Percentiles rank a stretch among this genome's conserved stretches.
Conservation (phyloP, 2,888 invertebrate species). For the Anarsia innoxiella region DNA sequence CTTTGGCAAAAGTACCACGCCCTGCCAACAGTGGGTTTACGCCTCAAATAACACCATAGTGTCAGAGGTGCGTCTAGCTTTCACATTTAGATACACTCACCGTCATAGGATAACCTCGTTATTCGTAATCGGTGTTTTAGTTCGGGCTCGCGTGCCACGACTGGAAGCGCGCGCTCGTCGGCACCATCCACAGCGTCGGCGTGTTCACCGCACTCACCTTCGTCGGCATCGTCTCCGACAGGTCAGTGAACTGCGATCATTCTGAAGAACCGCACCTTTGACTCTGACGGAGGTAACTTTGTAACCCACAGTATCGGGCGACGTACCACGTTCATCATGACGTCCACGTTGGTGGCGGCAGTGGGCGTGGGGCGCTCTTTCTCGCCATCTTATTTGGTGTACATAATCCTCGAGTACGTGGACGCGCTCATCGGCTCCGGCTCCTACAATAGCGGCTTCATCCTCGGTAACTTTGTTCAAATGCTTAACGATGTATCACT, state of each 20-base stretch:
- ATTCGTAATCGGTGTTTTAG: slow-evolving; percentile 20
- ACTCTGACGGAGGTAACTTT: no score
- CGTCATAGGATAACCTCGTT: not conserved
- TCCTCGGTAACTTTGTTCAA: slow-evolving; percentile 54
- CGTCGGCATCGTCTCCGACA: slow-evolving; percentile 59
- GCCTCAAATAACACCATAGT: slow-evolving; percentile 51
- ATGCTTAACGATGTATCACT: not conserved
- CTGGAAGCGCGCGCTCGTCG: slow-evolving; percentile 64
- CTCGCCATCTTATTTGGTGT: slow-evolving; percentile 37
- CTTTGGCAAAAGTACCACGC: slow-evolving; percentile 41
- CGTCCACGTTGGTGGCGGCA: slow-evolving; percentile 68
- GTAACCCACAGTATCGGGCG: slow-evolving; percentile 66
- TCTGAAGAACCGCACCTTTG: no score
- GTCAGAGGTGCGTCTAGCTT: slow-evolving; percentile 40
- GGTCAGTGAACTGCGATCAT: slow-evolving; percentile 27
- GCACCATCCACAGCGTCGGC: slow-evolving; percentile 60
- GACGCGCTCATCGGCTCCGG: slow-evolving; percentile 53
- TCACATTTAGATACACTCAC: no score
- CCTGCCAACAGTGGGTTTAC: slow-evolving; percentile 51
- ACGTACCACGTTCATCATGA: slow-evolving; percentile 70
- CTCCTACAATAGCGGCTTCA: slow-evolving; percentile 53
- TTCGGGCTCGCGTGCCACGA: slow-evolving; percentile 36
- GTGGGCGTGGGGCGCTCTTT: slow-evolving; percentile 60
- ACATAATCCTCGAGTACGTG: slow-evolving; percentile 45
- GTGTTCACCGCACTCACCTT: slow-evolving; percentile 58